Percentiles rank a stretch among this genome's conserved stretches.
phyloP scores from a whole-genome alignment of 2,113 vertebrate genomes.

The Zingel zingel region DNA sequence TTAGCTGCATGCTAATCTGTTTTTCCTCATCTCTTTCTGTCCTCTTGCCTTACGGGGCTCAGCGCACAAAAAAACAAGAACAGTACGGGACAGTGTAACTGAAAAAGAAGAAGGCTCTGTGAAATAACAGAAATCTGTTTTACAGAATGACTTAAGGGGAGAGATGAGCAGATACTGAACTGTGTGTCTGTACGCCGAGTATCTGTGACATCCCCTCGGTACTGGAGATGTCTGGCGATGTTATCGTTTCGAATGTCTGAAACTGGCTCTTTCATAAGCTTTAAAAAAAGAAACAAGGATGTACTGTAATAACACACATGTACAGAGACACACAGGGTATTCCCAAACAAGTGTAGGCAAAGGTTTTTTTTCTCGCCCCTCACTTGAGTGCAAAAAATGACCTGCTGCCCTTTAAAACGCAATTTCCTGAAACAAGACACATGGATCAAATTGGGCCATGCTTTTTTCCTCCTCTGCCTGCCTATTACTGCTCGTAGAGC shows the following conservation, averaged over 20 bases:
- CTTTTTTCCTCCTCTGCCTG: constrained; percentile 47
- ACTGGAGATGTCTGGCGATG: constrained; percentile 65
- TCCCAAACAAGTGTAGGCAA: constrained; percentile 58
- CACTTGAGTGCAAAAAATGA: constrained; percentile 52
- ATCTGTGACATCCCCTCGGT: constrained; percentile 29
- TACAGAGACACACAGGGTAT: constrained; percentile 35
- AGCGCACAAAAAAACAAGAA: constrained; percentile 37
- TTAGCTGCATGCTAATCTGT: constrained; percentile 68
- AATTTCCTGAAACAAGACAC: constrained; percentile 82
- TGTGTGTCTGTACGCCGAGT: neutral
- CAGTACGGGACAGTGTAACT: constrained; percentile 17
- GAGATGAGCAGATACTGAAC: constrained; percentile 55
- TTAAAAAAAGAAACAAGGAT: neutral
- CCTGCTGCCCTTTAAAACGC: constrained; percentile 73
- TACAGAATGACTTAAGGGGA: constrained; percentile 52
- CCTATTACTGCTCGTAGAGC: constrained; percentile 69
- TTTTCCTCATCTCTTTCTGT: constrained; percentile 36
- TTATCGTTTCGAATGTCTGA: constrained; percentile 45
- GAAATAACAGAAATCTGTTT: constrained; percentile 43
- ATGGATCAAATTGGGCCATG: constrained; percentile 67
- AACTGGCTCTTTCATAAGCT: constrained; percentile 21
- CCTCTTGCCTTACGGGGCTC: constrained; percentile 41
- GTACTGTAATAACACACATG: constrained; percentile 26
- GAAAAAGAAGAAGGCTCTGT: constrained; percentile 34
- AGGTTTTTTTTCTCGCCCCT: constrained; percentile 57